Evolutionary conservation across 2,113 vertebrate genomes (phyloP).

Genomic region (Tetrax tetrax): DNA sequence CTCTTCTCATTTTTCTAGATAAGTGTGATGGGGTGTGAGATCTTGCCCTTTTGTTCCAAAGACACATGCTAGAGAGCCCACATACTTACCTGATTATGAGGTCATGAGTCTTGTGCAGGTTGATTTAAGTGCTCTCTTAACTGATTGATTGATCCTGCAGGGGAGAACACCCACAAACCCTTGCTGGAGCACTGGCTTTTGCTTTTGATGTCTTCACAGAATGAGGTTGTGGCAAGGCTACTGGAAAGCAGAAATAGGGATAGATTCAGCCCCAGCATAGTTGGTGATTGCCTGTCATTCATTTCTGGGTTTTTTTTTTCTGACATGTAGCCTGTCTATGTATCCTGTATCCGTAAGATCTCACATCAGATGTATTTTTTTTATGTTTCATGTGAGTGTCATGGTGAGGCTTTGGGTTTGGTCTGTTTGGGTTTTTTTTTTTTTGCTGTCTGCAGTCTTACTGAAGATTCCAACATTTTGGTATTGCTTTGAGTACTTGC

Average conservation of each 20-base stretch:
- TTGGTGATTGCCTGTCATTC: slow-evolving; percentile 33
- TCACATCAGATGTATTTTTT: not conserved
- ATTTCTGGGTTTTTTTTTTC: not conserved
- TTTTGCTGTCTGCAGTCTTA: not conserved
- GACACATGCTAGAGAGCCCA: not conserved
- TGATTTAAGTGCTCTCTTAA: slow-evolving; percentile 45
- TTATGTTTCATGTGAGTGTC: not conserved
- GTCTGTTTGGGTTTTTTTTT: not conserved
- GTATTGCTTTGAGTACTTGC: not conserved
- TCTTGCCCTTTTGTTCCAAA: slow-evolving; percentile 50
- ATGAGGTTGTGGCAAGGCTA: slow-evolving; percentile 14
- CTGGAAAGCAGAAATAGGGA: slow-evolving; percentile 22
- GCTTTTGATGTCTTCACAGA: slow-evolving; percentile 27
- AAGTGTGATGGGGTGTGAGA: slow-evolving; percentile 10
- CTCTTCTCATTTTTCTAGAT: slow-evolving; percentile 46
- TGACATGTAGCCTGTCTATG: slow-evolving; percentile 37
- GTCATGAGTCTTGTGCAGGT: slow-evolving; percentile 33
- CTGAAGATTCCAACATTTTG: not conserved
- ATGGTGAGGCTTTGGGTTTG: not conserved
- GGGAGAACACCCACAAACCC: not conserved
- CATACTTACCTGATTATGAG: slow-evolving; percentile 36
- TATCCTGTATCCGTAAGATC: not conserved
- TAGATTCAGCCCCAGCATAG: slow-evolving; percentile 10
- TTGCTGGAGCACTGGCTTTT: not conserved
- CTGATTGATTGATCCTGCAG: slow-evolving; percentile 32